Percentiles rank a stretch among this genome's conserved stretches.
Evolutionary conservation across 2,888 invertebrate genomes (phyloP).

Genomic region (Drosophila maculinotata): DNA sequence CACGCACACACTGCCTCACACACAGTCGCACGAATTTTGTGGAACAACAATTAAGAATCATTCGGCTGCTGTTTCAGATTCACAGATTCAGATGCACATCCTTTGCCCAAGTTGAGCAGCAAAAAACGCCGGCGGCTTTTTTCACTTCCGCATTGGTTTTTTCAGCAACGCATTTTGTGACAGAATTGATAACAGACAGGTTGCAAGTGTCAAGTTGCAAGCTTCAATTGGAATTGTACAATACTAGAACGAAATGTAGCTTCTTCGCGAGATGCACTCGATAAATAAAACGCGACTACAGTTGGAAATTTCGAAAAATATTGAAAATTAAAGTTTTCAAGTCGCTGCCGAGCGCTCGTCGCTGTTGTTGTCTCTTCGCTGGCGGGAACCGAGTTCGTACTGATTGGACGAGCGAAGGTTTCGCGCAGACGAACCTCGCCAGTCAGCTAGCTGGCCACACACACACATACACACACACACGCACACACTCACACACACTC

Average conservation of each 20-base stretch:
- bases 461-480: conserved; percentile 25
- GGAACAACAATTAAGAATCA: conserved; percentile 37
- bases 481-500: background rate
- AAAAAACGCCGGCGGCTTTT: conserved; percentile 72
- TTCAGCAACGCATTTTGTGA: conserved; percentile 30
- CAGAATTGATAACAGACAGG: conserved; percentile 10
- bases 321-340: conserved; percentile 17
- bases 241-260: conserved; percentile 8
- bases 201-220: background rate
- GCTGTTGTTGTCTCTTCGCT: conserved; percentile 82
- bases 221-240: conserved; percentile 7
- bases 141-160: conserved; percentile 67
- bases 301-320: conserved; percentile 33
- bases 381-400: conserved; percentile 85
- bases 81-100: conserved; percentile 37
- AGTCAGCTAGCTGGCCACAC: conserved; percentile 60
- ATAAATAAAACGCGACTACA: conserved; percentile 21
- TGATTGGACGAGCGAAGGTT: conserved; percentile 85
- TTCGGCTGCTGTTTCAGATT: conserved; percentile 25
- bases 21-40: conserved; percentile 25
- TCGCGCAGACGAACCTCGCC: conserved; percentile 83
- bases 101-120: conserved; percentile 38
- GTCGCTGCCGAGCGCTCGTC: conserved; percentile 73
- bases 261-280: conserved; percentile 29
- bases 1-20: conserved; percentile 4